Base-by-base conservation (phyloP, 2,797 vertebrate genomes). In the Coregonus sp. region DNA sequence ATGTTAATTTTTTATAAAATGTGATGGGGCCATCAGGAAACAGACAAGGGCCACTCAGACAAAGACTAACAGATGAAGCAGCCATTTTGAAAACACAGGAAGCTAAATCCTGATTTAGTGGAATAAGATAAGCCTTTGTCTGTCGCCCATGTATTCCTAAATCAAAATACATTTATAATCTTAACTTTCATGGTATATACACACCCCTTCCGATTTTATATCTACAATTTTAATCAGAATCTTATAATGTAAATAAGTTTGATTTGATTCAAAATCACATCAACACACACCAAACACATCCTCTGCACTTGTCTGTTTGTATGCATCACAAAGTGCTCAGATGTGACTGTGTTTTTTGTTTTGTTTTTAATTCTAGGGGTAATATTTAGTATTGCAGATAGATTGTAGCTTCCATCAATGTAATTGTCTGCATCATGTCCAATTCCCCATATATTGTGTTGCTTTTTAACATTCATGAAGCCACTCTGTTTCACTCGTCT, bases 381-480 rank as follows among this genome's bases (percentile, higher is more conserved):
- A 47, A 9, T 9, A 9, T 47, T 47, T 11, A 47, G 11, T 47
- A 47, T 11, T 47, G 2, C 40, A 47, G 40, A 47, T 11, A 47
- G 9, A 47, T 47, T 11, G 40, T 47, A 47, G 2, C 40, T 2
- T 47, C 9, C 40, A 12, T 47, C 40, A 47, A 12, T 47, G 40
- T 47, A 11, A 47, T 47, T 47, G 40, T 47, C 40, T 47, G 40
- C 40, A 47, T 2, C 9, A 12, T 12, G 11, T 47, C 9, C 40
- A 47, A 47, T 47, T 9, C 40, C 40, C 9, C 40, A 12, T 47
- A 47, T 47, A 47, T 47, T 47, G 40, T 47, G 70, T 79, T 76
- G 81, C 67, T 61, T 70, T 68, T 81, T 75, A 81, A 87, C 80
- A 90, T 93, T 88, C 86, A 89, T 80, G 76, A 65, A 72, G 81